Evolutionary conservation across 53 echinoderm and acorn worm genomes (phyloP).

Genomic region (Antedon mediterranea): DNA sequence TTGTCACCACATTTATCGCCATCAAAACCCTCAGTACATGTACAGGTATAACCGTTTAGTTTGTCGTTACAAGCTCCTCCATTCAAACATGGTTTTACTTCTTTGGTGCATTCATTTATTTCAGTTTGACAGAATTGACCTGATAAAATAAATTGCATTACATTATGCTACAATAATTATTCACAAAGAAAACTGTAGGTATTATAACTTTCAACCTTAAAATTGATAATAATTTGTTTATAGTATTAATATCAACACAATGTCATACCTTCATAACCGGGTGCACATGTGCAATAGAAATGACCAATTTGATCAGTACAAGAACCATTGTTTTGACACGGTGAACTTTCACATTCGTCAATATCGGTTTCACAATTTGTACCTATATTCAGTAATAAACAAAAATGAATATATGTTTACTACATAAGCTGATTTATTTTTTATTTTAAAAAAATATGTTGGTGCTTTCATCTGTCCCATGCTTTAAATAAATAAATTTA

Average conservation of each 20-base stretch:
- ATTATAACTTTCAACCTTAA: no score
- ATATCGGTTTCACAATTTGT: neutral
- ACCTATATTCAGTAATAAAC: no score
- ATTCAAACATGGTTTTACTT: neutral
- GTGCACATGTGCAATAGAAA: neutral
- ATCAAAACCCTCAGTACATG: neutral
- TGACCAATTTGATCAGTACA: neutral
- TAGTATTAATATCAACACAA: no score
- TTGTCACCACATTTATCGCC: neutral
- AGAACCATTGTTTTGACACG: neutral
- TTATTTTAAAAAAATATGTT: no score
- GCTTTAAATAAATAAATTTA: no score
- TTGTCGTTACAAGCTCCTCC: neutral
- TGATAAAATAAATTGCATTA: neutral
- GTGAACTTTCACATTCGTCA: conserved; percentile 5
- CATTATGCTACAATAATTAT: no score
- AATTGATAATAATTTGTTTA: no score
- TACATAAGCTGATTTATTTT: no score
- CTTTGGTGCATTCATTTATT: neutral
- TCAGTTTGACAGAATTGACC: neutral
- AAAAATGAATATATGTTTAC: no score
- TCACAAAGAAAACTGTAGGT: no score
- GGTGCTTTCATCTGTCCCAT: no score
- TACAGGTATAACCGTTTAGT: neutral
- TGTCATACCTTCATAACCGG: neutral